A percentile compares a stretch with the other conserved stretches of the same genome.
These are phyloP conservation scores for Eupithecia exiguata DNA, from an alignment of 2,888 invertebrate genomes.

Conservation along the genomic window DNA sequence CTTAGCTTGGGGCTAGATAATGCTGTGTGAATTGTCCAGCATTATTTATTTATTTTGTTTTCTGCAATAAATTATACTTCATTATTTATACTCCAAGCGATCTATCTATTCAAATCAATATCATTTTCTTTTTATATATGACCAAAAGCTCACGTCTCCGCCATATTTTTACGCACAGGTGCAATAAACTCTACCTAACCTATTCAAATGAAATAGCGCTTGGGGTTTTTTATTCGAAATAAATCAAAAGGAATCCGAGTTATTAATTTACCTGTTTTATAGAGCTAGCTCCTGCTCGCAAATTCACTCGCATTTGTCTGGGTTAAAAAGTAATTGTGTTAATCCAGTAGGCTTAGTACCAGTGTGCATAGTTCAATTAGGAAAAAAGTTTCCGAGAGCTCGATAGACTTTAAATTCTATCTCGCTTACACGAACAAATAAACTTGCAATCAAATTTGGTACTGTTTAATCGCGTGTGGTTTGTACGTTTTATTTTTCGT, in stretches of 20 bases:
- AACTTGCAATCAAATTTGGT: no score
- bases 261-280: slow-evolving; percentile 1
- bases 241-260: slow-evolving; percentile 1
- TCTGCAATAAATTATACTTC: neutral
- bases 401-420: no score
- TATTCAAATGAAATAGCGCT: slow-evolving; percentile 30
- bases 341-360: neutral
- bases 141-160: slow-evolving; percentile 32
- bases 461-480: neutral
- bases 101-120: neutral
- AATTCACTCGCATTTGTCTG: neutral
- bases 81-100: neutral
- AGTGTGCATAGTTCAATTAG: no score
- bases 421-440: no score
- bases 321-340: neutral
- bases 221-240: slow-evolving; percentile 5
- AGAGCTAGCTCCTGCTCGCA: neutral
- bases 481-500: neutral
- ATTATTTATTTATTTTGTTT: no score
- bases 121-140: neutral
- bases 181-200: slow-evolving; percentile 36
- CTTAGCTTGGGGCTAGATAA: no score
- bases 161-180: slow-evolving; percentile 36
- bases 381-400: no score
- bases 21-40: no score